These are phyloP conservation scores for Drosophila neoperkinsi DNA, from an alignment of 2,888 invertebrate genomes.

Conservation along the genomic window DNA sequence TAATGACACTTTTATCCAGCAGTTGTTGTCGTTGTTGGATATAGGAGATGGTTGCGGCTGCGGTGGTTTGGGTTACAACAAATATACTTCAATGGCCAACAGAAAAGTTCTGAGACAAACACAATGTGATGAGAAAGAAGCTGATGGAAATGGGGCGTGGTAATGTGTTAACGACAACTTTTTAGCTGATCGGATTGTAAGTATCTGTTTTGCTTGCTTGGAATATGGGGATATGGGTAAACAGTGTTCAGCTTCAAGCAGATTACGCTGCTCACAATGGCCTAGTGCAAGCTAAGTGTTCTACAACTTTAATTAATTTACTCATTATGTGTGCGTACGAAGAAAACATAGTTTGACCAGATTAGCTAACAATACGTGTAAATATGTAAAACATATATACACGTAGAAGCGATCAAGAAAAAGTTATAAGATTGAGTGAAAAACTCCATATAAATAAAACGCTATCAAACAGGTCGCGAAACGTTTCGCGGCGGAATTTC, in stretches of 20 bases:
- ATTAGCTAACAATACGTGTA: not conserved
- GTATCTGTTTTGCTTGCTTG: conserved; percentile 11
- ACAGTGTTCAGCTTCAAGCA: conserved; percentile 1
- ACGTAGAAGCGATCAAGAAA: not conserved
- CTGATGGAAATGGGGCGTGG: conserved; percentile 34
- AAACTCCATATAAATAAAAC: not conserved
- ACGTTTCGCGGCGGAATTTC: no score
- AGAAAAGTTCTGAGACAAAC: conserved; percentile 30
- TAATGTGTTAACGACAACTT: conserved; percentile 38
- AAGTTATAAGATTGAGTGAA: not conserved
- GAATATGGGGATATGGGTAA: conserved; percentile 3
- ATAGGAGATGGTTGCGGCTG: not conserved
- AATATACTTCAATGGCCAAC: conserved; percentile 46
- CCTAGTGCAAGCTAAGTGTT: conserved; percentile 1
- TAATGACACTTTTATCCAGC: conserved; percentile 60
- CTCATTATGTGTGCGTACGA: conserved; percentile 13
- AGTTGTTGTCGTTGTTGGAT: conserved; percentile 5
- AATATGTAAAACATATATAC: conserved; percentile 2
- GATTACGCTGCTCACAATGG: conserved; percentile 1
- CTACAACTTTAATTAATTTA: conserved; percentile 1
- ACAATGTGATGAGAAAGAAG: conserved; percentile 21
- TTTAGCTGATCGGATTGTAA: conserved; percentile 32
- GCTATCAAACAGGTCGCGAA: no score
- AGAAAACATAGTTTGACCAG: not conserved
- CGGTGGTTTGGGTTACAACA: not conserved